These are phyloP conservation scores for Campaea margaritaria DNA, from an alignment of 2,888 invertebrate genomes.

Conservation along the genomic window DNA sequence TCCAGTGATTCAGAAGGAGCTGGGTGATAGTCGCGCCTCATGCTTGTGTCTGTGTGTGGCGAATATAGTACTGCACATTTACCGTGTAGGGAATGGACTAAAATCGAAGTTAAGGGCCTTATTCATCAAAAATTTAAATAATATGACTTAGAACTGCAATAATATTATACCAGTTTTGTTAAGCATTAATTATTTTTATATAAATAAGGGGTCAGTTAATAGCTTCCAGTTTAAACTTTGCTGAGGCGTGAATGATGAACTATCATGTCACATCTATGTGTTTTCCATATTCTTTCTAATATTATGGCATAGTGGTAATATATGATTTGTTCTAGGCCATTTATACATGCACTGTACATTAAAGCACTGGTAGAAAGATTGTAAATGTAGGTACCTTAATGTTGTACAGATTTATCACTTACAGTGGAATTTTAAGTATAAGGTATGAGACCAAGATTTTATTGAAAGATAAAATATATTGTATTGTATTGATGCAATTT, in stretches of 20 bases:
- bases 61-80: too few relatives aligned
- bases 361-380: constrained; percentile 60
- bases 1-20: too few relatives aligned
- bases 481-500: constrained; percentile 83
- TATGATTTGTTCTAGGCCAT: constrained; percentile 30
- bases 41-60: too few relatives aligned
- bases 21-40: too few relatives aligned
- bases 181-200: too few relatives aligned
- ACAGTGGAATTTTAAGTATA: constrained; percentile 75
- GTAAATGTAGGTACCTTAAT: constrained; percentile 72
- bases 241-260: neutral
- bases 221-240: too few relatives aligned
- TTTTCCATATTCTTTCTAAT: constrained; percentile 4
- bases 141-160: too few relatives aligned
- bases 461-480: constrained; percentile 82
- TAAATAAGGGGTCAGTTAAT: too few relatives aligned
- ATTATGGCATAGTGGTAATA: constrained; percentile 8
- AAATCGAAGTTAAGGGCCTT: too few relatives aligned
- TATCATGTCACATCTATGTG: neutral
- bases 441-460: constrained; percentile 80
- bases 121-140: too few relatives aligned
- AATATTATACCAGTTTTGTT: too few relatives aligned
- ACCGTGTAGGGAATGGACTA: too few relatives aligned
- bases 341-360: constrained; percentile 66
- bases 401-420: constrained; percentile 75